Evolutionary conservation across 2,888 invertebrate genomes (phyloP), one percentile per base, ranked within the genome.

Genomic region (Masnerella sp.): DNA sequence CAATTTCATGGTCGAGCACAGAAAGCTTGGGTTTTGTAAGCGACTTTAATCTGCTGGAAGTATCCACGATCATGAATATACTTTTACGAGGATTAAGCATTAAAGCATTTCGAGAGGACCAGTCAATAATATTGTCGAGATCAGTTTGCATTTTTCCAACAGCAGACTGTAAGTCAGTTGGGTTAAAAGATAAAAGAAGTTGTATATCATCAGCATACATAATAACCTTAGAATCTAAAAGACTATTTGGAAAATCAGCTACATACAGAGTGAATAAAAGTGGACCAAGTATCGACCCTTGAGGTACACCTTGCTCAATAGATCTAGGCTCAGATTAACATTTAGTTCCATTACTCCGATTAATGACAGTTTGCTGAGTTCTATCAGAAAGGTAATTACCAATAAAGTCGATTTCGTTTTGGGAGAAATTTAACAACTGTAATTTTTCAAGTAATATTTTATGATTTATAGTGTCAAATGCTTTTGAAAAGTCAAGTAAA

Each of bases 131-230:
- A 0, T 22, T 1, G 7, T 51, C 36, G 7, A 51, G 11, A 20
- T 51, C 51, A 11, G 0, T 1, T 22, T 51, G 51, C 2, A 34
- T 1, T 3, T 2, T 7, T 2, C 1, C 4, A 0, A 12, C 4
- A 0, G 51, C 20, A 8, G 9, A 0, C 0, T 22, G 5, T 1
- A 3, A 4, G 2, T 51, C 12, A 1, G 1, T 2, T 0, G 36
- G 36, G 2, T 15, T 0, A 15, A 52, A 52, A 2, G 52, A 8
- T n/a, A 22, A 18, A 0, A 14, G 8, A 1, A 52, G n/a, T 25
- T 52, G 52, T 2, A 38, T 52, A 9, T 52, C 38, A 36, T 52
- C 52, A 5, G 52, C 52, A 22, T 40, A 54, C 25, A 30, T 40
- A 0, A 17, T 11, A 0, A 54, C 14, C 9, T 40, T 40, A 17